Percentiles rank a stretch among this genome's conserved stretches.
Evolutionary conservation across 2,797 vertebrate genomes (phyloP).

Genomic region (Neosilurus mollespiculum): DNA sequence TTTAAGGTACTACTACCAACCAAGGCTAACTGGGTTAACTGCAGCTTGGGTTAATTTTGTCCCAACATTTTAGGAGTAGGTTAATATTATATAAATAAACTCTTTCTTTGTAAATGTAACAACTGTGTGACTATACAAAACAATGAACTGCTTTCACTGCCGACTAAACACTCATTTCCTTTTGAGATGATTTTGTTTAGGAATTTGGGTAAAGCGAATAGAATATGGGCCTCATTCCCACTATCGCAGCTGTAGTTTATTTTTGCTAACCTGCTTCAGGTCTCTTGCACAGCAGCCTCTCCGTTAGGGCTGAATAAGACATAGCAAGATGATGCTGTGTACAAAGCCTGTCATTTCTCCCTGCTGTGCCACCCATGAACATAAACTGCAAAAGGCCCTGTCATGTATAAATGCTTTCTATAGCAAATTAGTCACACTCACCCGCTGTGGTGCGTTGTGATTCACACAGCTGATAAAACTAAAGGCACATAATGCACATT

Average conservation of each 20-base stretch:
- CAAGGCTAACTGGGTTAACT: background rate
- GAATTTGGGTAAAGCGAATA: slow-evolving; percentile 24
- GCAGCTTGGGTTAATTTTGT: background rate
- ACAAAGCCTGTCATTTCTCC: slow-evolving; percentile 74
- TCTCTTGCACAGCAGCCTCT: slow-evolving; percentile 42
- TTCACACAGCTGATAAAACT: slow-evolving; percentile 47
- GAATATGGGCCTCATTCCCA: background rate
- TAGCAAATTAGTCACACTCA: slow-evolving; percentile 76
- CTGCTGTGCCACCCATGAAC: slow-evolving; percentile 73
- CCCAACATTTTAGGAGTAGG: background rate
- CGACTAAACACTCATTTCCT: slow-evolving; percentile 24
- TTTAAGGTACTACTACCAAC: background rate
- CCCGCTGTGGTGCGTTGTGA: slow-evolving; percentile 40
- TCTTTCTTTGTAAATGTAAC: background rate
- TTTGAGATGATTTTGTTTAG: slow-evolving; percentile 20
- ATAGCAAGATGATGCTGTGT: slow-evolving; percentile 52
- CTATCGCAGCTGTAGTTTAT: slow-evolving; percentile 43
- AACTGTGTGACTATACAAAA: slow-evolving; percentile 10
- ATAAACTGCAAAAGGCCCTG: slow-evolving; percentile 76
- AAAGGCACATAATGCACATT: slow-evolving; percentile 73
- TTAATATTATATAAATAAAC: background rate
- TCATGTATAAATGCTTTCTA: slow-evolving; percentile 79
- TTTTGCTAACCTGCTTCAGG: slow-evolving; percentile 49
- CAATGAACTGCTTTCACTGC: background rate
- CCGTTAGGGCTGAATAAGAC: slow-evolving; percentile 52